Percentiles rank a stretch among this genome's conserved stretches.
Evolutionary conservation across 2,888 invertebrate species (phyloP).

Genomic region (Phengaris arion): DNA sequence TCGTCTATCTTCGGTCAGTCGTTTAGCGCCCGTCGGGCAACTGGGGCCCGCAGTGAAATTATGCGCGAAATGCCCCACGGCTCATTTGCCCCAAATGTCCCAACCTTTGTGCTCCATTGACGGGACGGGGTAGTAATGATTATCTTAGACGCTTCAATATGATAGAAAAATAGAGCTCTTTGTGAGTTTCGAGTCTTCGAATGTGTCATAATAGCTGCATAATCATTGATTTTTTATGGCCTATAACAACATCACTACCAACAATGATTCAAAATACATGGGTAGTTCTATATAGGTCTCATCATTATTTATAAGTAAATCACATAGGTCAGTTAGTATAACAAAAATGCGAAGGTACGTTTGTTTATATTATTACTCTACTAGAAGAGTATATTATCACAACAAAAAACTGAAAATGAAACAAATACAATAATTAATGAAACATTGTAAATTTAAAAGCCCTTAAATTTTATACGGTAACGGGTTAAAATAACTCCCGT

Average conservation of each 20-base stretch:
- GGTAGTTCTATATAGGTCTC: too few relatives aligned
- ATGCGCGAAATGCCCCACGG: slow-evolving; percentile 70
- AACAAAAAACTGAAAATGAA: background rate
- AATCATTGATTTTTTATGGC: too few relatives aligned
- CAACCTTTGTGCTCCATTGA: slow-evolving; percentile 64
- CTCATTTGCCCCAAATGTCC: slow-evolving; percentile 69
- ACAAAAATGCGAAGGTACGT: too few relatives aligned
- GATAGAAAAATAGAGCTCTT: background rate
- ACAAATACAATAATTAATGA: background rate
- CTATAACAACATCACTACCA: too few relatives aligned
- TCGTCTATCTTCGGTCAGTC: slow-evolving; percentile 51
- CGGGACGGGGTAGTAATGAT: slow-evolving; percentile 61
- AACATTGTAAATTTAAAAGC: background rate
- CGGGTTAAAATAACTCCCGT: background rate
- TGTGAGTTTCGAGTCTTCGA: background rate
- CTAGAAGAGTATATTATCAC: too few relatives aligned
- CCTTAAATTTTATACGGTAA: background rate
- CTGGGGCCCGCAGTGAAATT: slow-evolving; percentile 58
- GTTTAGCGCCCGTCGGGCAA: slow-evolving; percentile 41
- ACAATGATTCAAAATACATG: too few relatives aligned
- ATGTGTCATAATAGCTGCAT: background rate
- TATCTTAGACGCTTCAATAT: slow-evolving; percentile 38
- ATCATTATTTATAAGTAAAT: too few relatives aligned
- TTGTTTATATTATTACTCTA: too few relatives aligned
- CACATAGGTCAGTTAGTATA: too few relatives aligned